Evolutionary conservation across 2,888 invertebrate genomes (phyloP), one percentile per base, ranked within the genome.

Genomic region (Smittia aterrima): DNA sequence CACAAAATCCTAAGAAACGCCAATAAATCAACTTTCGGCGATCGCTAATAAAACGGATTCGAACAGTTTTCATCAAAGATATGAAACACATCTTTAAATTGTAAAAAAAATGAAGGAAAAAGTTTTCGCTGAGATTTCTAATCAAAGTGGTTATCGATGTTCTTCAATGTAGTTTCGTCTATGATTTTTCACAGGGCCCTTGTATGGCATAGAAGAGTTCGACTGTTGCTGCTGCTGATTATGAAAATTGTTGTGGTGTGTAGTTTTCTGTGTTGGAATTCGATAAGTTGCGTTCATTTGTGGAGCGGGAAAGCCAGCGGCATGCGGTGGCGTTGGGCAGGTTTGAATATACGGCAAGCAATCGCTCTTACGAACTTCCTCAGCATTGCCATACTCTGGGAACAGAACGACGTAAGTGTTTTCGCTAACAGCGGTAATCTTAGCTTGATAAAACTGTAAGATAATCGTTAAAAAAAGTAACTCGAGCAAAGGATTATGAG

Each of bases 301-400:
- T 11, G 70, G 27, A 11, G 70, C 25, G 24, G 41, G 27, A 9
- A 70, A 70, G 20, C 53, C 53, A 1, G 54, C 13, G 11, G 70
- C 18, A 2, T 41, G 70, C 53, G 70, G 41, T 20, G 70, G 70
- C 24, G 47, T 41, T 25, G 54, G 41, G 13, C 47, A 41, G 1
- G 62, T 78, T 76, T 82, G 81, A 7, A 85, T 85, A 74, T 87
- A 81, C 3, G 93, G 92, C 80, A 92, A 85, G 80, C 95, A 92
- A 82, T 95, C 94, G 13, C 87, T 85, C 80, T 92, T 90, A 22
- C 93, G 85, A 20, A 96, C 92, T 83, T 95, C 95, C 81, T 96
- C 95, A 77, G 91, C 90, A 82, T 96, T 95, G 58, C 93, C 93
- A 81, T 95, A 96, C 72, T 92, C 94, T 79, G 90, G 86, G 82